These are phyloP conservation scores for Caenorhabditis virilis DNA, from an alignment of 2,888 invertebrate species.

Conservation along the genomic window DNA sequence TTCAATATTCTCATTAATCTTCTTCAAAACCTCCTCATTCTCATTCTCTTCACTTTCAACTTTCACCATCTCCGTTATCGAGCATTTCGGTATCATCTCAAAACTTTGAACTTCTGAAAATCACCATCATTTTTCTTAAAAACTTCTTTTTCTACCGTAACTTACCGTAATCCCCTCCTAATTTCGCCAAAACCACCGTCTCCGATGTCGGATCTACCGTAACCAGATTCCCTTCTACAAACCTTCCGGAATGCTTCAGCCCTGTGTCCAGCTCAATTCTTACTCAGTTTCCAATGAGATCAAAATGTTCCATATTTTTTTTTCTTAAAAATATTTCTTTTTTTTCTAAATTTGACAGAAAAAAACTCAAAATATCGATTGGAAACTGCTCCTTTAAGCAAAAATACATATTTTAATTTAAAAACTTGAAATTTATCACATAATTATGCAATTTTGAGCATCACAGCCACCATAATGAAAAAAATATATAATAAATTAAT, in stretches of 20 bases:
- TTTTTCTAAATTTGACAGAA: background rate
- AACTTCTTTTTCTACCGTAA: background rate
- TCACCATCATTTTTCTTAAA: background rate
- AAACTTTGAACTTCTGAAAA: constrained; percentile 4
- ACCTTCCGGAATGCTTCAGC: background rate
- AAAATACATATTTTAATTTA: no score
- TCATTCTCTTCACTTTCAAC: no score
- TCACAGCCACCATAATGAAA: no score
- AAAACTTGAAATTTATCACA: no score
- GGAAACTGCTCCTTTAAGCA: background rate
- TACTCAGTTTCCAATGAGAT: background rate
- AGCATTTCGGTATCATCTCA: no score
- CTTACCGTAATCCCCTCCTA: constrained; percentile 4
- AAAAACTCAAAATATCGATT: background rate
- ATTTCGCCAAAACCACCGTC: constrained; percentile 42
- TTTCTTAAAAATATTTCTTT: background rate
- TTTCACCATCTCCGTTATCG: no score
- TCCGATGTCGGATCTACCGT: constrained; percentile 49
- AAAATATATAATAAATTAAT: no score
- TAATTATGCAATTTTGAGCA: no score
- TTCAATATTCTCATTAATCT: no score
- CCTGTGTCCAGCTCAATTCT: constrained; percentile 13
- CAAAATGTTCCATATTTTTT: background rate
- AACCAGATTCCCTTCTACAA: constrained; percentile 47
- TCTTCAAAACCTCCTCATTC: no score